Base-by-base conservation (phyloP, 2,888 invertebrate genomes). In the Mythimna vitellina region DNA sequence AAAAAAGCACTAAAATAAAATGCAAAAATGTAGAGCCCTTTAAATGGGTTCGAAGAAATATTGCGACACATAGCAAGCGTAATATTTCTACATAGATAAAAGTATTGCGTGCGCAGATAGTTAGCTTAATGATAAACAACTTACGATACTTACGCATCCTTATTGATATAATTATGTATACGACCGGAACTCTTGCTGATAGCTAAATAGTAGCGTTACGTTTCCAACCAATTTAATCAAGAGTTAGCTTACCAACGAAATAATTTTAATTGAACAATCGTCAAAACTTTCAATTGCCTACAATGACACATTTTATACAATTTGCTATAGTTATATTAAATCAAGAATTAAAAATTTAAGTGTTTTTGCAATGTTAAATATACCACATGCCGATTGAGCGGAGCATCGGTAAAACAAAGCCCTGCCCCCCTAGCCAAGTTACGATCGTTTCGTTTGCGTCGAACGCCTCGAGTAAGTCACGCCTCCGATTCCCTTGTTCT, bases 71-170 rank as follows among this genome's bases (percentile, higher is more conserved):
- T 62, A 58, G 70, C 60, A 54, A 65, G 46, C n/a, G 14, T 46
- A 65, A 54, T 65, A n/a, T 69, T 49, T 35, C 29, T 32, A 54
- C 57, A 25, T 58, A 65, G 58, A 65, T 65, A 65, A 65, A 74
- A 65, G 9, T 56, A 63, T 80, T 77, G 77, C 67, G 75, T 77
- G 77, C 22, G n/a, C 51, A 57, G n/a, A 35, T 57, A 67, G 38
- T 60, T 54, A 64, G 17, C 9, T 58, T 67, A 80, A 60, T 70
- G 76, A 70, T 76, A 78, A 76, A 78, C 69, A 80, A 62, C 62
- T 68, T 65, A 22, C 29, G 69, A 57, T 63, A 75, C 57, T 53
- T 49, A 65, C 46, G 65, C 76, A 78, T 80, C 76, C 65, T 78
- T 76, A 76, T 70, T 70, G 49, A 76, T n/a, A 58, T 65, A 42